A percentile compares a stretch with the other conserved stretches of the same genome.
Evolutionary conservation across 2,888 invertebrate genomes (phyloP).

Genomic region (Meteorus colon): DNA sequence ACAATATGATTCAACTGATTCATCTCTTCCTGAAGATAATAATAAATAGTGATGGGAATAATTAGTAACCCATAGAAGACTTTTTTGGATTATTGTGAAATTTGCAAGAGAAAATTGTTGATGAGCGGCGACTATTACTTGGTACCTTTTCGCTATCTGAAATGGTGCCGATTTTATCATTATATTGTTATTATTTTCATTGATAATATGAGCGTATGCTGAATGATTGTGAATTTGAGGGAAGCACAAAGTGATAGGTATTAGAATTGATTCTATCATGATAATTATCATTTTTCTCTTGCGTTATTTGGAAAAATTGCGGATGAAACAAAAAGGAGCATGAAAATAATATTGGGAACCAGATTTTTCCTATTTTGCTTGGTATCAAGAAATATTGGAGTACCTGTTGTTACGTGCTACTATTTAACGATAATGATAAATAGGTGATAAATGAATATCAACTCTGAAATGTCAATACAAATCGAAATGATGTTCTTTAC

Average conservation of each 20-base stretch:
- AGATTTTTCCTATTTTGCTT: not conserved
- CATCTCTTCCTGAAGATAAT: not conserved
- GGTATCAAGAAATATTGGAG: not conserved
- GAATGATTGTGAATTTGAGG: not conserved
- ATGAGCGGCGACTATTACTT: slow-evolving; percentile 62
- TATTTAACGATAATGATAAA: not conserved
- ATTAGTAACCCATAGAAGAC: slow-evolving; percentile 41
- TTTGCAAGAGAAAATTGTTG: slow-evolving; percentile 56
- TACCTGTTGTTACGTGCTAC: slow-evolving; percentile 2
- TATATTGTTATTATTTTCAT: slow-evolving; percentile 24
- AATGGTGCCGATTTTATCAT: slow-evolving; percentile 62
- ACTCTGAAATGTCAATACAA: not conserved
- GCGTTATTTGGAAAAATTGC: not conserved
- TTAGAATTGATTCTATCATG: not conserved
- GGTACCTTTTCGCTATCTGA: slow-evolving; percentile 63
- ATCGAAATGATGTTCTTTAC: slow-evolving; percentile 55
- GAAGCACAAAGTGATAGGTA: not conserved
- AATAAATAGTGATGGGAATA: not conserved
- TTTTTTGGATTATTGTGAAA: not conserved
- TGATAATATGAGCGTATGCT: slow-evolving; percentile 9
- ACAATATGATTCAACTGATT: not conserved
- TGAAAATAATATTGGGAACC: not conserved
- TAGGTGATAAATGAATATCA: not conserved
- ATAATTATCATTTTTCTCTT: not conserved
- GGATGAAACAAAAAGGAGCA: slow-evolving; percentile 32